Base-by-base conservation (phyloP, 1,140 invertebrate genomes). In the Drosophila aff. region DNA sequence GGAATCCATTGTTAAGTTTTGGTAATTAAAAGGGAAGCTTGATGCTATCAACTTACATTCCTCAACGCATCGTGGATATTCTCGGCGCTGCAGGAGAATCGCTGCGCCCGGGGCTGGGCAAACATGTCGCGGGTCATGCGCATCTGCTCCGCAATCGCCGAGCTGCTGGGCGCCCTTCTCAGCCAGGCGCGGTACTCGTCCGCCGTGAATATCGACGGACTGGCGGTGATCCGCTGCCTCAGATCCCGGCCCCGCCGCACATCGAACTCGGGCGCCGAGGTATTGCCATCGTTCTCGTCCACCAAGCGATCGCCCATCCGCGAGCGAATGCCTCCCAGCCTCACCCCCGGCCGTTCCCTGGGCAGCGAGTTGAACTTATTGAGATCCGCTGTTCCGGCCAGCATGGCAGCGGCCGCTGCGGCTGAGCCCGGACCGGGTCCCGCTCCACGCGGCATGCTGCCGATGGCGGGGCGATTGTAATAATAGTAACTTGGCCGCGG, bases 161-260 rank as follows among this genome's bases (percentile, higher is more conserved):
- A 97, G 31, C 97, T 98, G 46, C 97, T 98, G 10, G 98, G 97
- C 2, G 97, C 97, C 50, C 98, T 94, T 64, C 96, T 96, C 79
- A 98, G 90, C 97, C 97, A 98, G 49, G 97, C 96, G 64, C 97
- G 95, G 86, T 98, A 98, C 92, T 98, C 97, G 92, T 98, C 97
- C 79, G 97, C 96, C 76, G 97, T 97, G 93, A 98, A 98, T 91
- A 98, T 96, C 86, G 94, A 94, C 10, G 92, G 84, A 52, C 89
- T 93, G 43, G 91, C 92, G 4, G 85, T 85, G 41, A 93, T 92
- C 38, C 91, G 75, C 18, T 90, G 82, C 1, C 92, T 71, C 33
- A 93, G 64, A 76, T 93, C 92, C 1, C 92, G 85, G 81, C 96
- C 95, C 52, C 96, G 94, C 73, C 95, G 94, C 59, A 95, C 95